phyloP scores from a whole-genome alignment of 2,888 invertebrate genomes.

The Caradrina clavipalpis region DNA sequence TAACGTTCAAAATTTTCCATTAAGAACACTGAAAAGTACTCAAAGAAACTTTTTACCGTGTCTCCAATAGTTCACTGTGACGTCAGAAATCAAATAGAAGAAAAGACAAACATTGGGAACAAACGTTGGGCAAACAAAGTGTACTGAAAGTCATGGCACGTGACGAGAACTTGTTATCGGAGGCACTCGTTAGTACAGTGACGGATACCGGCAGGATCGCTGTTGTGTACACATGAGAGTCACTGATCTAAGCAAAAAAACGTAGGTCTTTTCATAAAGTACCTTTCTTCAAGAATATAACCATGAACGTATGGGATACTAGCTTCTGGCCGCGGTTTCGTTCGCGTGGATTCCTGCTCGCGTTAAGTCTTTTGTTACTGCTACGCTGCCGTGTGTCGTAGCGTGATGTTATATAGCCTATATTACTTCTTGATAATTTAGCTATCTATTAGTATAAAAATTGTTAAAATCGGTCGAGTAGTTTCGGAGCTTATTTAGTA shows the following conservation, averaged over 20 bases:
- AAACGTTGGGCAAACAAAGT: constrained; percentile 74
- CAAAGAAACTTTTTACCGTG: constrained; percentile 30
- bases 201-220: constrained; percentile 32
- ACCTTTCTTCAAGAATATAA: no score
- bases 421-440: no score
- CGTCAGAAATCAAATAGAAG: constrained; percentile 71
- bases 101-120: constrained; percentile 64
- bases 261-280: no score
- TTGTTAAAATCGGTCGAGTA: no score
- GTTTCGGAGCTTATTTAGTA: no score
- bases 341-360: no score
- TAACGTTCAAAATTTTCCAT: constrained; percentile 9
- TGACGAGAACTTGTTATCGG: constrained; percentile 75
- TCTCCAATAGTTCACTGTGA: constrained; percentile 18
- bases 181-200: constrained; percentile 58
- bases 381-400: no score
- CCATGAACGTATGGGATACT: no score
- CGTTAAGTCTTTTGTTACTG: no score
- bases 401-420: no score
- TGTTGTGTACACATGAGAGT: constrained; percentile 27
- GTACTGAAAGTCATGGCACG: constrained; percentile 73
- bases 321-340: no score
- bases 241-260: not conserved
- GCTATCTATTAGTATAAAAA: no score
- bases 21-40: constrained; percentile 12